Evolutionary conservation across 2,888 invertebrate species (phyloP), one percentile per base, ranked within the genome.

Genomic region (Parnassius orleans): DNA sequence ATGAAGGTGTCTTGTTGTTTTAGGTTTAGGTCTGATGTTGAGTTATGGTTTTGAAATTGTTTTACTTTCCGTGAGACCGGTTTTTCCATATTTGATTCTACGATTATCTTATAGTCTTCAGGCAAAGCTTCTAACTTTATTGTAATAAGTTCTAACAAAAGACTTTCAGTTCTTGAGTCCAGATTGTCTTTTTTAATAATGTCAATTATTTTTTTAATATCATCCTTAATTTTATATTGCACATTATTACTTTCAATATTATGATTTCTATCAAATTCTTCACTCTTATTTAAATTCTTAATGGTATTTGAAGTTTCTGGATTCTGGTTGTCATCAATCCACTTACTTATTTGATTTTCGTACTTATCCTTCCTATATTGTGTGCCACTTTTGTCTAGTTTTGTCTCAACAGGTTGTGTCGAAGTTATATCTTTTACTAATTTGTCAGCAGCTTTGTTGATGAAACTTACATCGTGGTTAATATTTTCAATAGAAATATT

Each of bases 371-470:
- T 11, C 46, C 1, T n/a, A 46, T n/a, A 46, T n/a, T 46, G n/a
- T 46, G 46, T 3, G 14, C 9, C 10, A 9, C 9, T 14, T 9
- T 14, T 14, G 1, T 12, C 12, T 48, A 9, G 48, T 14, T 3
- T 48, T 48, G 48, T 14, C 7, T 55, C 44, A 14, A 24, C 46
- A 11, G 14, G 50, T 0, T 44, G 33, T 1, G 41, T 46, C 1
- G 44, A 46, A 52, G 50, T 46, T 43, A 76, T 44, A 65, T 71
- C 76, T 46, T 65, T 66, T 5, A 82, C 61, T 19, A 84, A 68
- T 44, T 66, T 67, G 56, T 80, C 74, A 10, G 81, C 76, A 51
- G 81, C 59, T 64, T 66, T 73, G 15, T 74, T 71, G 9, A 83
- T 63, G 65, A 75, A 76, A 14, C 10, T 48, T 9, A 3, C 14